Base-by-base conservation (phyloP, 2,797 vertebrate species). In the Hydrocynus forskahlii region DNA sequence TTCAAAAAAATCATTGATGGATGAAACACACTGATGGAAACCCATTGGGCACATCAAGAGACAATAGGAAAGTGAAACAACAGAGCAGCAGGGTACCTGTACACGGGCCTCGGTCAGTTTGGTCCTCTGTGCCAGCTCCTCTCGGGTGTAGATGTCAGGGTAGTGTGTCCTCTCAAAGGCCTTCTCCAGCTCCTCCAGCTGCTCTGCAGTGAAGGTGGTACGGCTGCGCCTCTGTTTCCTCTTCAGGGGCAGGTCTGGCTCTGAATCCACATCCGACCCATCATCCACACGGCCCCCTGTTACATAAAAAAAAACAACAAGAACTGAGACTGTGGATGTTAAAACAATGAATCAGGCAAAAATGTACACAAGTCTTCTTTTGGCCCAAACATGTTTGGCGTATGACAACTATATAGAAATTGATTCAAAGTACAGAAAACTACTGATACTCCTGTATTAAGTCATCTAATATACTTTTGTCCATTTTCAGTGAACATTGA, bases 151-250 rank as follows among this genome's bases (percentile, higher is more conserved):
- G 91, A 99, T 99, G 86, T 99, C 97, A 0, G 97, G 97, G 91
- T 98, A 99, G 90, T 99, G 97, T 0, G 97, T 99, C 88, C 97
- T 94, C 90, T 99, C 97, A 0, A 98, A 98, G 35, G 97, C 97
- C 76, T 98, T 98, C 91, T 99, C 97, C 88, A 99, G 93, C 90
- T 99, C 97, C 88, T 98, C 97, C 89, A 99, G 93, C 92, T 99
- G 97, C 86, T 99, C 97, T 0, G 97, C 97, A 0, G 97, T 98
- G 92, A 99, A 99, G 0, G 97, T 99, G 78, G 97, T 99, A 59
- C 97, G 92, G 29, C 97, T 98, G 5, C 97, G 94, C 1, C 97
- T 95, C 80, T 99, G 97, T 88, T 99, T 99, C 25, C 97, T 95
- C 88, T 99, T 99, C 88, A 99, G 86, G 0, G 97, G 97, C 75